A percentile compares a stretch with the other conserved stretches of the same genome.
Conservation (phyloP, 2,113 vertebrate genomes). For the Suricata suricatta region DNA sequence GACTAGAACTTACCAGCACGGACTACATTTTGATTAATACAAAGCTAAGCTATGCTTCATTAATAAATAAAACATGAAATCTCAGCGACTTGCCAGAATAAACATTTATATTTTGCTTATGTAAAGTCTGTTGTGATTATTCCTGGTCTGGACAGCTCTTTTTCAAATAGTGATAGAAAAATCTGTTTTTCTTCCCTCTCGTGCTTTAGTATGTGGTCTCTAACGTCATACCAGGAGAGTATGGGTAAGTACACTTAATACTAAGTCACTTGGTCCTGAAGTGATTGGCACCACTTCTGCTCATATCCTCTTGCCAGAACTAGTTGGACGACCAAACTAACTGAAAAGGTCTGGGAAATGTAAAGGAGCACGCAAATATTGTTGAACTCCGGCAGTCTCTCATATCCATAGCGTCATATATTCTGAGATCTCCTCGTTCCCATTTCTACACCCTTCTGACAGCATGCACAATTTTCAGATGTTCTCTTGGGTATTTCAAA, state of each 20-base stretch:
- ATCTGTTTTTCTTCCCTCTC: not conserved
- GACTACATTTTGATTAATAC: not conserved
- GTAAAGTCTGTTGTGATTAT: not conserved
- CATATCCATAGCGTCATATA: not conserved
- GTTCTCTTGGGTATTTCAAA: not conserved
- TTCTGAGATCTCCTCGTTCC: not conserved
- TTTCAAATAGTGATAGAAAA: not conserved
- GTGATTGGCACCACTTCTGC: not conserved
- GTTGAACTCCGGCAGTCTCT: not conserved
- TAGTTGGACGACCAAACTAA: not conserved
- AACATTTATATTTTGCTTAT: not conserved
- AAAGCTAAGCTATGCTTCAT: not conserved
- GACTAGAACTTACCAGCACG: not conserved
- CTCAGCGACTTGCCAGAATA: not conserved
- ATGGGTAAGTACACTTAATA: not conserved
- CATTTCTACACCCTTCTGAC: not conserved
- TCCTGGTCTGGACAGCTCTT: not conserved
- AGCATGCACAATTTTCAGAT: not conserved
- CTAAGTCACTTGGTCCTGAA: not conserved
- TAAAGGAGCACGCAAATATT: not conserved
- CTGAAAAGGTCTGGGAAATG: not conserved
- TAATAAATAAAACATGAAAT: conserved; percentile 27
- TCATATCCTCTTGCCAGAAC: not conserved
- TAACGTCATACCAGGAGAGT: not conserved
- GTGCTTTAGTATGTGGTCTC: not conserved